Evolutionary conservation across 2,797 vertebrate genomes (phyloP), one percentile per base, ranked within the genome.

Genomic region (Lophius americanus): DNA sequence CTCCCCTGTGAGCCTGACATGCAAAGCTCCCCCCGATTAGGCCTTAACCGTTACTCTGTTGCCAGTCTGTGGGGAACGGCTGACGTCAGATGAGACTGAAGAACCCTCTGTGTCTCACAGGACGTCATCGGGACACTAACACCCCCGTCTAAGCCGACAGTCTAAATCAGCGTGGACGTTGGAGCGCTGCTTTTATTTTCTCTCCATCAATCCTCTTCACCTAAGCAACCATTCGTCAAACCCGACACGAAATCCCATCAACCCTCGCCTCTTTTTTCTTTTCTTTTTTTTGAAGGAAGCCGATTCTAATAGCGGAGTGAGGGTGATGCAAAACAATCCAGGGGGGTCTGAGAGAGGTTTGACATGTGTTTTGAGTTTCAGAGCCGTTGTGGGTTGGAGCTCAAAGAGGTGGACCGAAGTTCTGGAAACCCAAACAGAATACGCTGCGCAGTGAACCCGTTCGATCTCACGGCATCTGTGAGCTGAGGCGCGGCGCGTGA

Each of bases 181-280:
- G 61, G 53, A 78, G 71, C 62, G 48, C 53, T 50, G 64, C 7
- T 4, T 38, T 66, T 83, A 60, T 83, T 87, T 83, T 63, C 62
- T 51, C 65, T 51, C 60, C 65, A 53, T 48, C 43, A 43, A 10
- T 23, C 14, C 61, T 51, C 65, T 23, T 68, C 53, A 38, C 78
- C 89, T 68, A 87, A 86, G 87, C 80, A 93, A 90, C 87, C 75
- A 60, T 83, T 84, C 60, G 65, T 82, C 75, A 55, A 61, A 36
- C 33, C 23, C 51, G 68, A 77, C 42, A 64, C 64, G 51, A 57
- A 82, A 81, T 78, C 35, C 58, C 53, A 68, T 56, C 60, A 43
- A 64, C 14, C 37, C 33, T 35, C 2, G 61, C 36, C 5, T 38
- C 37, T 4, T 38, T 53, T 70, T 80, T 41, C 51, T 53, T 9